phyloP scores from a whole-genome alignment of 1,140 invertebrate genomes.

The Nixonia krombeini region DNA sequence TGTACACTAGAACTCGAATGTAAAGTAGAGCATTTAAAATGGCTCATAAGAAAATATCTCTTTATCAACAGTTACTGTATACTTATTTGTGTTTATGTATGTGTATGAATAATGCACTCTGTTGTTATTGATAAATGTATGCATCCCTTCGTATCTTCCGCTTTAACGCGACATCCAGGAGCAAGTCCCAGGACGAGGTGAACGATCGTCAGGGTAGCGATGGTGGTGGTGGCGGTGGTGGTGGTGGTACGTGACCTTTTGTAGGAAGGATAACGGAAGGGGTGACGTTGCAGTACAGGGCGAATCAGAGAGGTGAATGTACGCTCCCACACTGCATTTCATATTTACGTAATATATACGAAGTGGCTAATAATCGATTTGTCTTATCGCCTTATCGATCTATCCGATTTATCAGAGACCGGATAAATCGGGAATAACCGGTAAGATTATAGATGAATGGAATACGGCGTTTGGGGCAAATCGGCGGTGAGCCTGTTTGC shows the following conservation, averaged over 20 bases:
- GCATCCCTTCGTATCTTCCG: slow-evolving; percentile 52
- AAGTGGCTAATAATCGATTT: slow-evolving; percentile 35
- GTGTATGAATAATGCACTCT: too few species aligned
- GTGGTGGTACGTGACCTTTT: slow-evolving; percentile 69
- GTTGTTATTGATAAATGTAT: neutral
- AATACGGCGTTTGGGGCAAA: slow-evolving; percentile 19
- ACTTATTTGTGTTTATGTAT: too few species aligned
- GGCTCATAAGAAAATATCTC: too few species aligned
- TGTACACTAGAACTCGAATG: too few species aligned
- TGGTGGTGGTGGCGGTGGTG: slow-evolving; percentile 8
- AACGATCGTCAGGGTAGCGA: slow-evolving; percentile 65
- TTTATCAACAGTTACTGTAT: too few species aligned
- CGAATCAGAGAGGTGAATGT: slow-evolving; percentile 57
- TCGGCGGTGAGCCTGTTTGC: slow-evolving; percentile 33
- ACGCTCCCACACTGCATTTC: slow-evolving; percentile 46
- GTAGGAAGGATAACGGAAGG: slow-evolving; percentile 67
- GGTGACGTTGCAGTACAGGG: slow-evolving; percentile 48
- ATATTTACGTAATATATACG: slow-evolving; percentile 28
- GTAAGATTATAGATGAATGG: slow-evolving; percentile 9
- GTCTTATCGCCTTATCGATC: neutral
- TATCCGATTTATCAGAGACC: slow-evolving; percentile 8
- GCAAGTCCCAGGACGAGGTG: slow-evolving; percentile 67
- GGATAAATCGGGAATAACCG: slow-evolving; percentile 16
- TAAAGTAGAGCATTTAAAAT: too few species aligned
- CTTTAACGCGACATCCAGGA: slow-evolving; percentile 63